Conservation (phyloP, 2,888 invertebrate genomes). For the Heteromyza rotundicornis region DNA sequence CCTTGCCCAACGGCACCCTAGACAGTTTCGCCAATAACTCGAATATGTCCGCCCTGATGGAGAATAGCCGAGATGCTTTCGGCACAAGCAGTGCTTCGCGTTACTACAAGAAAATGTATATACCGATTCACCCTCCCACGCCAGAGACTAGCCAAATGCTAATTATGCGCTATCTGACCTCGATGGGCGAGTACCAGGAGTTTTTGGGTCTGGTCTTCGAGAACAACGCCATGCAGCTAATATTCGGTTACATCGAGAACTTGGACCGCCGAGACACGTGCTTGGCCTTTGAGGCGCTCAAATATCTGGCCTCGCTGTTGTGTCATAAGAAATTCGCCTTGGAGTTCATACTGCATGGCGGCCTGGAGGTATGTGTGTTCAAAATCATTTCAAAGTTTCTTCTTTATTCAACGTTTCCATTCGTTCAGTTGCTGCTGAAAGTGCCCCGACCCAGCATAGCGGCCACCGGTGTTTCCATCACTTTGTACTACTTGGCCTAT, state of each 20-base stretch:
- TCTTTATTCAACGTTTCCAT: conserved; percentile 2
- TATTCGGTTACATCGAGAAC: conserved; percentile 89
- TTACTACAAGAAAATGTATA: conserved; percentile 62
- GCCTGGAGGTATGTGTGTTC: conserved; percentile 73
- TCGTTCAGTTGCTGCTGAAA: conserved; percentile 77
- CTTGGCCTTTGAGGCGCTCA: conserved; percentile 94
- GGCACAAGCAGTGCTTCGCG: conserved; percentile 37
- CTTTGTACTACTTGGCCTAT: conserved; percentile 95
- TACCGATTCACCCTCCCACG: conserved; percentile 89
- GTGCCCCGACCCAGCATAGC: conserved; percentile 94
- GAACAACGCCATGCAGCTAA: conserved; percentile 86
- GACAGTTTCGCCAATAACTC: conserved; percentile 49
- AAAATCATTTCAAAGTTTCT: not conserved
- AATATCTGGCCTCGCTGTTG: conserved; percentile 90
- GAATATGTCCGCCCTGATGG: conserved; percentile 56
- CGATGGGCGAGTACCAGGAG: conserved; percentile 98
- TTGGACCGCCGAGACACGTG: conserved; percentile 88
- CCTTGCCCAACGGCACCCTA: conserved; percentile 32
- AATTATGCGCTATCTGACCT: conserved; percentile 91
- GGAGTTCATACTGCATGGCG: conserved; percentile 90
- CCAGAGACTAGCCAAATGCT: conserved; percentile 89
- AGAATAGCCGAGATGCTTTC: conserved; percentile 58
- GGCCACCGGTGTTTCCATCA: conserved; percentile 92
- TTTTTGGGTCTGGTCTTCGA: conserved; percentile 93
- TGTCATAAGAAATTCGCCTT: conserved; percentile 98